Base-by-base conservation (phyloP, 2,113 vertebrate species). In the Tympanuchus pallidicinctus region DNA sequence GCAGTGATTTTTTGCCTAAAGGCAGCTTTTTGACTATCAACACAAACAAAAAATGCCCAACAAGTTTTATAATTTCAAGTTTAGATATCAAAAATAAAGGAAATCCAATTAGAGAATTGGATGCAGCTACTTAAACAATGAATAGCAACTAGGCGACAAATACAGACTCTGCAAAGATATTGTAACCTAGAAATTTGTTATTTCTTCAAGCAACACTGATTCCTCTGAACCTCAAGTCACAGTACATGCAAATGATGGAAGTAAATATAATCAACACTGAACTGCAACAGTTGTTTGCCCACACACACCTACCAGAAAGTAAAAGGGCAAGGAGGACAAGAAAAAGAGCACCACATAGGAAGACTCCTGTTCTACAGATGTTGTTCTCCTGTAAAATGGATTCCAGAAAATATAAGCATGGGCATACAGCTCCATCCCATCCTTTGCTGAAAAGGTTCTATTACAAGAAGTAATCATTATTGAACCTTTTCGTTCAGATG, bases 401-500 rank as follows among this genome's bases (percentile, higher is more conserved):
- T n/a, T 86, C 67, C 82, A 54, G 27, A 79, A 92, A 95, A n/a
- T 15, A 43, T 27, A 94, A 64, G 25, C 65, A 84, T 0, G 56
- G 56, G 72, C 88, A 86, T 38, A 94, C 7, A 86, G 59, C 77
- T 93, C 89, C 85, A 93, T 61, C 91, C 73, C 64, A 96, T 64
- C 88, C 93, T 96, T 96, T 93, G 81, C 89, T 64, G 94, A 95
- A 94, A 94, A 97, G 81, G 96, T 79, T 91, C 92, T 97, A 98
- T 98, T 98, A 97, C 90, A 96, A 97, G 96, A 6, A 97, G 96
- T 98, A 98, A 98, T 98, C 97, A 98, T 98, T 98, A 98, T 97
- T 98, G 98, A 99, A 98, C 96, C 98, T 97, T 97, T 98, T 98
- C 97, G 97, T 86, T 98, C 96, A 97, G 97, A 97, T 97, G 96